Base-by-base conservation (phyloP, 2,113 vertebrate species). In the Cervus canadensis region DNA sequence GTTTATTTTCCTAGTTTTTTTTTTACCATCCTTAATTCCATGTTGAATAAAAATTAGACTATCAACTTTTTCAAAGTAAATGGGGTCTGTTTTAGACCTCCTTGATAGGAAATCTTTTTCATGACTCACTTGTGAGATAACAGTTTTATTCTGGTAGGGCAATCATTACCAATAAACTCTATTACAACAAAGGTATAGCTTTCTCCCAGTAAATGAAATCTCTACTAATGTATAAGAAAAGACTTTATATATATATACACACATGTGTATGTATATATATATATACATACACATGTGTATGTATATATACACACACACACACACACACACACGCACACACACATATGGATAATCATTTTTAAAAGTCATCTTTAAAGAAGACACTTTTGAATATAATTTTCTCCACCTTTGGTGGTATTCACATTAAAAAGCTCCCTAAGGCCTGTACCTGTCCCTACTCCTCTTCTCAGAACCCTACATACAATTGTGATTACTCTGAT, bases 111-210 rank as follows among this genome's bases (percentile, higher is more conserved):
- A 71, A 50, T 84, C 17, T 79, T 82, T 90, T 91, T 21, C 5
- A 45, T 95, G 33, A 67, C 82, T 92, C 30, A 30, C 94, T 96
- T 95, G 45, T 95, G 52, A 96, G 91, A 94, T 87, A 62, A 81
- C 60, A 33, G 17, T 89, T 84, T 64, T 93, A 79, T 92, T 95
- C 81, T 91, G 11, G 33, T 50, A 84, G 36, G 21, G 14, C 36
- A 76, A 14, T 96, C 36, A 50, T 88, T 76, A 64, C 52, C 54
- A 79, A 16, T 40, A 74, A 91, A 83, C 33, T 26, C n/a, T 87
- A 33, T 62, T 64, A 33, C 8, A 57, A 17, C 10, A 67, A 92
- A 10, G 7, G 4, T 87, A 45, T 59, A 56, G 25, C 40, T 96
- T 95, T 87, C 5, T 26, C 17, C 25, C 9, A 28, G 21, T 64